phyloP scores from a whole-genome alignment of 2,797 vertebrate genomes.

The Argentina silus region DNA sequence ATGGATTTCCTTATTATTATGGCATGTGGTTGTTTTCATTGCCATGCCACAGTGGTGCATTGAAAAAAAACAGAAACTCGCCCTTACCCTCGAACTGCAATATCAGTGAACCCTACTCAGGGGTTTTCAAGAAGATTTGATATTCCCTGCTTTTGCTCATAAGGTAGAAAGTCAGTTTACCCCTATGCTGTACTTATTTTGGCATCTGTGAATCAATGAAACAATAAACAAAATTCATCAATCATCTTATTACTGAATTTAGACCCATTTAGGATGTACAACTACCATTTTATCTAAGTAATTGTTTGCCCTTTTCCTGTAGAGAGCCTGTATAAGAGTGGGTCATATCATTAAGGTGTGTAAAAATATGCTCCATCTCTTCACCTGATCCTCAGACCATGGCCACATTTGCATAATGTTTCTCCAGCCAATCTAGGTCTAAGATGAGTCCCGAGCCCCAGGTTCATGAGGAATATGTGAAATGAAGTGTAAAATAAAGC shows the following conservation, averaged over 20 bases:
- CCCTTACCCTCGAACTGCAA: background rate
- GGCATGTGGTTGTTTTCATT: background rate
- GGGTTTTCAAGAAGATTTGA: background rate
- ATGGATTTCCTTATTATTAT: slow-evolving; percentile 11
- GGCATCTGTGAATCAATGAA: background rate
- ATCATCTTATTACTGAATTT: slow-evolving; percentile 12
- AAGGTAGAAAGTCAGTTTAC: background rate
- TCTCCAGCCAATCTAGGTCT: slow-evolving; percentile 34
- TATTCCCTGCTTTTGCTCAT: background rate
- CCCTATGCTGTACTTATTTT: background rate
- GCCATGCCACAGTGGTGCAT: background rate
- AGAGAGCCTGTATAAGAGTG: slow-evolving; percentile 37
- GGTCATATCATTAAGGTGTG: slow-evolving; percentile 22
- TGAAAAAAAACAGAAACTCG: background rate
- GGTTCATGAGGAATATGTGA: slow-evolving; percentile 58
- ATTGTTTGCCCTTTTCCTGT: slow-evolving; percentile 58
- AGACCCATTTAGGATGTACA: slow-evolving; percentile 42
- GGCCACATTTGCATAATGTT: slow-evolving; percentile 68
- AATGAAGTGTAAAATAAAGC: slow-evolving; percentile 76
- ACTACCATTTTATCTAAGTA: slow-evolving; percentile 31
- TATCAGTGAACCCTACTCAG: background rate
- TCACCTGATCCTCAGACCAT: slow-evolving; percentile 30
- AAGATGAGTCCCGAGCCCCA: slow-evolving; percentile 56
- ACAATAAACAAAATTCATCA: background rate
- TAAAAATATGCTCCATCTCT: slow-evolving; percentile 26